phyloP scores from a whole-genome alignment of 2,113 vertebrate genomes.

The Pluvianellus socialis region DNA sequence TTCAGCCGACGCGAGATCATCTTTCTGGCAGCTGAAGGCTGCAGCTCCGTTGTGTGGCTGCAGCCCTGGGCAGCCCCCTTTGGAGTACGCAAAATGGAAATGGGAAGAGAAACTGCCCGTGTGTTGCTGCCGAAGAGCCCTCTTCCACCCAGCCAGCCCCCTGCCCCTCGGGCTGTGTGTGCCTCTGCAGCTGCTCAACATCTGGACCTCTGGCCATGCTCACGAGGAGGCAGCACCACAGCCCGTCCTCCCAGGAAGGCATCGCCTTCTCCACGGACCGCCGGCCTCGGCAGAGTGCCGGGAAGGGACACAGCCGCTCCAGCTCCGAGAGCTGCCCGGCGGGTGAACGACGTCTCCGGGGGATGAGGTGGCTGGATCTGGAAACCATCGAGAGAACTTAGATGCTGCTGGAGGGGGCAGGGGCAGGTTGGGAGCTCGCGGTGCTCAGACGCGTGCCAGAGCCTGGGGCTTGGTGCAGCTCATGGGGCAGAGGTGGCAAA shows the following conservation, averaged over 20 bases:
- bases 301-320: not conserved
- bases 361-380: not conserved
- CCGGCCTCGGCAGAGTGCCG: not conserved
- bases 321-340: not conserved
- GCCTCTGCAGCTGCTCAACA: not conserved
- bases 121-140: not conserved
- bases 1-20: rapidly evolving
- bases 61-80: not conserved
- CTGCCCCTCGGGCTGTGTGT: rapidly evolving
- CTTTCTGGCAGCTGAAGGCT: not conserved
- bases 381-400: not conserved
- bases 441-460: not conserved
- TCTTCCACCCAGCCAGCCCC: not conserved
- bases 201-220: not conserved
- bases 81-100: rapidly evolving
- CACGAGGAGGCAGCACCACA: rapidly evolving
- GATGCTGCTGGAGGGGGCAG: not conserved
- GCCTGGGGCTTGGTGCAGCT: not conserved
- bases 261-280: not conserved
- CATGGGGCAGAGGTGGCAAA: not conserved
- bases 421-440: rapidly evolving
- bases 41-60: rapidly evolving
- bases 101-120: not conserved
- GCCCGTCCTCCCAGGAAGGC: not conserved
- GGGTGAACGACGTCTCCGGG: too few relatives aligned